Evolutionary conservation across 2,888 invertebrate species (phyloP), one percentile per base, ranked within the genome.

Genomic region (Gymnoscelis rufifasciata): DNA sequence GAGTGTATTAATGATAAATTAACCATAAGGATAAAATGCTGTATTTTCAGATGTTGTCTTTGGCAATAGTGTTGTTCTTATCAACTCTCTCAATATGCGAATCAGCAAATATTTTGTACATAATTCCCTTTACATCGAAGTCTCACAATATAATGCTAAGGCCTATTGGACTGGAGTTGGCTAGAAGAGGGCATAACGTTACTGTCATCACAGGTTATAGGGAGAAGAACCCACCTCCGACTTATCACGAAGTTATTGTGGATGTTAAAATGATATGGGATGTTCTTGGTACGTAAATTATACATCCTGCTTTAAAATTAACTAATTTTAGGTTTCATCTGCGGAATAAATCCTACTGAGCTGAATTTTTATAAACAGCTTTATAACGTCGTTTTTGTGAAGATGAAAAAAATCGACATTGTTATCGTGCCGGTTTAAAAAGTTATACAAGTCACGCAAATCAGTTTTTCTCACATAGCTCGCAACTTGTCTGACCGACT

Each of bases 171-270:
- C 56, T 88, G 31, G 89, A 88, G 51, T 62, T 90, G 31, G 89
- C 89, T 3, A 62, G 68, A n/a, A 74, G 84, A 40, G 90, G 90
- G 0, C 90, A 90, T 54, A 84, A 90, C 58, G 86, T 90, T 0
- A 89, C 89, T 1, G 81, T 89, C 0, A 81, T 90, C 11, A 79
- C 88, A 3, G 77, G 80, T 1, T 56, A 76, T 44, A 75, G 59
- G 38, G 78, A 82, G 38, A 60, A 65, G 0, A 65, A 75, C 8
- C 71, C 75, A 3, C 71, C 82, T 1, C 56, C 74, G 0, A 88
- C 82, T 47, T 88, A 84, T 47, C 74, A 71, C 4, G 74, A 88
- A 55, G 68, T 84, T 11, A 62, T 71, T 55, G 72, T 80, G 0
- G 80, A 82, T 41, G 57, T 76, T 37, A 74, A 68, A 50, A 65